These are phyloP conservation scores for Xestia rhomboidea DNA, from an alignment of 2,888 invertebrate species.

Conservation along the genomic window DNA sequence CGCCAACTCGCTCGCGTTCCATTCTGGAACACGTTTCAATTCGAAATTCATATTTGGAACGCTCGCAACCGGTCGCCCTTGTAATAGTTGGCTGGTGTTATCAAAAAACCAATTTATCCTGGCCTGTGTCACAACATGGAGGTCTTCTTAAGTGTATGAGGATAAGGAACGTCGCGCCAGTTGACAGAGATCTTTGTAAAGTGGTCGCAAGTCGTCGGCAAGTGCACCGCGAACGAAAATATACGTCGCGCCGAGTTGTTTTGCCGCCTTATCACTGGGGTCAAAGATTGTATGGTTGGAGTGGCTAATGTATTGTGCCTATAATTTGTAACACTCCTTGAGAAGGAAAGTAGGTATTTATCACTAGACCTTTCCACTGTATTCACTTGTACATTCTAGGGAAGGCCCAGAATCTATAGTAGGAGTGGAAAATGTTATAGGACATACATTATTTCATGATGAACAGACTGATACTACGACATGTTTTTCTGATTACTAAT, in stretches of 20 bases:
- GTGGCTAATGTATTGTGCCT: conserved; percentile 53
- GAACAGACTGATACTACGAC: neutral
- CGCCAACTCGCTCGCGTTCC: conserved; percentile 76
- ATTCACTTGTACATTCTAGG: neutral
- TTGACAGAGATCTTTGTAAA: conserved; percentile 79
- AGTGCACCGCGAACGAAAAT: conserved; percentile 90
- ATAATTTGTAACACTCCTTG: conserved; percentile 44
- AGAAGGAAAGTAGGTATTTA: conserved; percentile 3
- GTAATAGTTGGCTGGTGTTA: conserved; percentile 90
- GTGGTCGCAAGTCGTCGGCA: conserved; percentile 86
- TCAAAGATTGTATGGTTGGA: conserved; percentile 77
- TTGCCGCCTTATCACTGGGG: conserved; percentile 89
- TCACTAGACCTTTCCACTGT: neutral
- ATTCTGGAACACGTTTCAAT: conserved; percentile 86
- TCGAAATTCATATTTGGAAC: conserved; percentile 89
- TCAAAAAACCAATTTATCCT: conserved; percentile 80
- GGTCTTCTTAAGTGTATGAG: conserved; percentile 65
- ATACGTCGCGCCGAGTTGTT: conserved; percentile 90
- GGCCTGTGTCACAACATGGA: conserved; percentile 77
- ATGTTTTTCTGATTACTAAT: neutral
- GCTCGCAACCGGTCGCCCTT: conserved; percentile 90
- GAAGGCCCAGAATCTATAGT: neutral
- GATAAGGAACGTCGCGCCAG: conserved; percentile 72
- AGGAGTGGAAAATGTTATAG: neutral
- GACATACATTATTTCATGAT: neutral